Evolutionary conservation across 1,140 invertebrate species (phyloP), one percentile per base, ranked within the genome.

Genomic region (Acarapis woodi): DNA sequence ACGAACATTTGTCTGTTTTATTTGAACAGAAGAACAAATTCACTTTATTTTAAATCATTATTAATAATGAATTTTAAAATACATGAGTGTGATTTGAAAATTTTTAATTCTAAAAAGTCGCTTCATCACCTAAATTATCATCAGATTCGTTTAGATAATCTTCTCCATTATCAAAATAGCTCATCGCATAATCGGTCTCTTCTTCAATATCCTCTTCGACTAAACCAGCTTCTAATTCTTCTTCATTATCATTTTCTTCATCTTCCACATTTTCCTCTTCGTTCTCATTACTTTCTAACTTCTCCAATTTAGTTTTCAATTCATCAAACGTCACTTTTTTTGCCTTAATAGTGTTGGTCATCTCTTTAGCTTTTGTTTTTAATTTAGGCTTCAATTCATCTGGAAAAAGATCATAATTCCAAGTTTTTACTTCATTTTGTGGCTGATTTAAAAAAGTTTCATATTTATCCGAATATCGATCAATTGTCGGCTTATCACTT

Each of bases 81-180:
- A n/a, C n/a, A n/a, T n/a, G n/a, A n/a, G n/a, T n/a, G n/a, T n/a
- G n/a, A n/a, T n/a, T n/a, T n/a, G n/a, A n/a, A n/a, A n/a, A n/a
- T n/a, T n/a, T n/a, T n/a, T n/a, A n/a, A n/a, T n/a, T n/a, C n/a
- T n/a, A 40, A 15, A 36, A 44, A 19, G 28, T 43, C 10, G 44
- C 44, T 18, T 66, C 75, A 60, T 79, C 74, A 53, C 79, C 75
- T 40, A 73, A 51, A 51, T 74, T 73, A 48, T 80, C 75, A 51
- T 79, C 75, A 46, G 79, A 74, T 22, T 58, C 54, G 45, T 79
- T 74, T 47, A 76, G 67, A 53, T 73, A 78, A 20, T 62, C 65
- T 56, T 80, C 76, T 12, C 76, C 76, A 57, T 79, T 78, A 52
- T 82, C 75, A 54, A 79, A 80, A 49, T 77, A 78, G 50, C 67